Evolutionary conservation across 2,888 invertebrate species (phyloP).

Genomic region (Cephus sareptanus): DNA sequence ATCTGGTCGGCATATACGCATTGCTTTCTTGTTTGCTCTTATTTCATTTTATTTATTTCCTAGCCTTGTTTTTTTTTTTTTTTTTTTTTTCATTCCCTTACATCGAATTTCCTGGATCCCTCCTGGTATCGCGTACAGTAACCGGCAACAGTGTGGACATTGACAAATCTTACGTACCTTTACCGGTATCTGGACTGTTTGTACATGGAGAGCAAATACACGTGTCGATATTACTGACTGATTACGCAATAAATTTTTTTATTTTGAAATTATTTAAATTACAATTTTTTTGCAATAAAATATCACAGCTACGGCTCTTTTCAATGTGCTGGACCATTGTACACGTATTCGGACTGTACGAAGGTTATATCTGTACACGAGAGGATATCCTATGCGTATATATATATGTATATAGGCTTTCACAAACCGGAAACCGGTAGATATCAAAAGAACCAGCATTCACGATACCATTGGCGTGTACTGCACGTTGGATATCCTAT

Average conservation of each 20-base stretch:
- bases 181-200: too few relatives aligned
- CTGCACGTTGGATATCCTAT: neutral
- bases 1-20: conserved; percentile 34
- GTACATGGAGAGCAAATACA: neutral
- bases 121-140: neutral
- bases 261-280: neutral
- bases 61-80: neutral
- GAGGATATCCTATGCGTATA: neutral
- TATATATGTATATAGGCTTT: neutral
- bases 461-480: neutral
- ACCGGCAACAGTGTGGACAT: neutral
- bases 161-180: neutral
- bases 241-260: neutral
- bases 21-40: neutral
- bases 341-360: neutral
- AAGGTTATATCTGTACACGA: neutral
- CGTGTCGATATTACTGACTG: neutral
- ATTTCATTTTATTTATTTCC: neutral
- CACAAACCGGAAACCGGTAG: conserved; percentile 1
- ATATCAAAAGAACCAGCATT: neutral
- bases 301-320: neutral
- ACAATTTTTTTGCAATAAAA: neutral
- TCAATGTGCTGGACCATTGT: neutral
- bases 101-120: conserved; percentile 45
- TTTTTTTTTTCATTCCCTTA: conserved; percentile 11